Evolutionary conservation across 2,797 vertebrate species (phyloP).

Genomic region (Enteromius anoplus): DNA sequence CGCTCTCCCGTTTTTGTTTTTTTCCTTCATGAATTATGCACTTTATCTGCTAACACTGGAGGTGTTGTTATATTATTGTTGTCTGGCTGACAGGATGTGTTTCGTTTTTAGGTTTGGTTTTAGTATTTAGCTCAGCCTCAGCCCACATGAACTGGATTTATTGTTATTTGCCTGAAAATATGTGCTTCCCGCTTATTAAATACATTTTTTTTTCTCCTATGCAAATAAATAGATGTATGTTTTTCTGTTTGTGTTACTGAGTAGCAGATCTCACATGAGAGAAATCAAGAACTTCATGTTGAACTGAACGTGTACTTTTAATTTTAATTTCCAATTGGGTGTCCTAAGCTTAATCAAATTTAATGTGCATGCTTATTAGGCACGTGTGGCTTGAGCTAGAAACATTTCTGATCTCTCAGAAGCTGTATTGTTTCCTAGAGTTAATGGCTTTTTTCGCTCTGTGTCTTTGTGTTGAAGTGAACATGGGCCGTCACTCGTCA

Average conservation of each 20-base stretch:
- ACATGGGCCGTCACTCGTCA: constrained; percentile 90
- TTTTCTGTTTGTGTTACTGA: not conserved
- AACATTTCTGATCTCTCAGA: not conserved
- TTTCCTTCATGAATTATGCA: not conserved
- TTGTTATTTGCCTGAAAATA: not conserved
- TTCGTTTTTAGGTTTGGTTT: not conserved
- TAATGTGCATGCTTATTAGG: not conserved
- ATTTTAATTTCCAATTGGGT: not conserved
- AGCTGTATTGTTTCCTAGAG: not conserved
- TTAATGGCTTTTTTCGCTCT: not conserved
- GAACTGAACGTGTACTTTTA: not conserved
- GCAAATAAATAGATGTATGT: not conserved
- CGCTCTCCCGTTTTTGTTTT: not conserved
- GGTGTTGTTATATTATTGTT: not conserved
- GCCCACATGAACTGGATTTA: not conserved
- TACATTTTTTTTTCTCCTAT: no score
- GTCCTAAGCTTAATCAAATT: not conserved
- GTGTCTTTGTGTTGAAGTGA: constrained; percentile 31
- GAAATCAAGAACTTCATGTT: not conserved
- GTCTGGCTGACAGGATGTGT: not conserved
- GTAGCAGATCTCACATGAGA: not conserved
- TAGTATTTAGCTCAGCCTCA: not conserved
- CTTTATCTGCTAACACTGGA: not conserved
- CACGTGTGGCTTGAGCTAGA: not conserved
- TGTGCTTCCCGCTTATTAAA: not conserved